These are phyloP conservation scores for Choristoneura fumiferana DNA, from an alignment of 1,140 invertebrate species.

Conservation along the genomic window DNA sequence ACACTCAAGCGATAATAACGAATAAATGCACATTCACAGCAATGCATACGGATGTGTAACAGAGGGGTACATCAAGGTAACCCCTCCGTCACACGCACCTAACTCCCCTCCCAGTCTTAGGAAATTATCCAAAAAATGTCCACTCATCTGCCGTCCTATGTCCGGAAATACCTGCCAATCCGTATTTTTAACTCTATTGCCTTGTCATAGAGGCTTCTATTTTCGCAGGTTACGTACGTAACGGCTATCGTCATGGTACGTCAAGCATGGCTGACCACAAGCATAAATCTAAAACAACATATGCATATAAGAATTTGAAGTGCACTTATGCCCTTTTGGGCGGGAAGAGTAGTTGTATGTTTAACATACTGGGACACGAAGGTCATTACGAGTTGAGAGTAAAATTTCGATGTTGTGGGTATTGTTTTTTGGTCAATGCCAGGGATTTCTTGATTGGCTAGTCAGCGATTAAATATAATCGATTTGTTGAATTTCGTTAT, in stretches of 20 bases:
- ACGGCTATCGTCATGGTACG: constrained; percentile 11
- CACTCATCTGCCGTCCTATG: too few species aligned
- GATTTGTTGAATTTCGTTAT: background rate
- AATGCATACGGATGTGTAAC: too few species aligned
- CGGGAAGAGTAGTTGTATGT: background rate
- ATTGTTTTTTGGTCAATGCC: background rate
- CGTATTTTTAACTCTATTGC: background rate
- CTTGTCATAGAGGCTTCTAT: background rate
- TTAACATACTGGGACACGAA: background rate
- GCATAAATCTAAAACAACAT: background rate
- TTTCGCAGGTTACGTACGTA: background rate
- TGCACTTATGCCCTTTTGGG: background rate
- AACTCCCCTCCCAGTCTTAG: too few species aligned
- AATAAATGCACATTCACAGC: too few species aligned
- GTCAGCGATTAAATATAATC: background rate
- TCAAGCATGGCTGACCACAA: background rate
- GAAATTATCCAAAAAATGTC: too few species aligned
- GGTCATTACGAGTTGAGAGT: background rate
- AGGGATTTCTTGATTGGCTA: background rate
- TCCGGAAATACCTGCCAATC: too few species aligned
- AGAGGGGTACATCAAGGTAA: too few species aligned
- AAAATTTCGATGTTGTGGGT: background rate
- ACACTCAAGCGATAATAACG: too few species aligned
- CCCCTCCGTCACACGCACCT: too few species aligned
- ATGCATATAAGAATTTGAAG: background rate